These are phyloP conservation scores for Lithophane leautieri DNA, from an alignment of 2,888 invertebrate species.

Conservation along the genomic window DNA sequence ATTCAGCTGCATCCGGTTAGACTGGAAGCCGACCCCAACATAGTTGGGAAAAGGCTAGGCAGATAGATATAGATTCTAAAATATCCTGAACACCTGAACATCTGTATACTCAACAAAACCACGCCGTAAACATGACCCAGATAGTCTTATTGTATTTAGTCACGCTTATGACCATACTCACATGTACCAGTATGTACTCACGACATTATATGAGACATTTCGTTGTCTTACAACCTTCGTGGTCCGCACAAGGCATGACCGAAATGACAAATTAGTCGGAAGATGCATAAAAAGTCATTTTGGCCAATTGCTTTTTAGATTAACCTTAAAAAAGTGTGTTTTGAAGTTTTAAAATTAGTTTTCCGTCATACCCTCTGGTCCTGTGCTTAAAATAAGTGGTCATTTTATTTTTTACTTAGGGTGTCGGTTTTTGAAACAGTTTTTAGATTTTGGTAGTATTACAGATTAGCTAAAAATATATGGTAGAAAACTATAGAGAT, in stretches of 20 bases:
- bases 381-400: neutral
- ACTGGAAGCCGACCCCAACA: too few species aligned
- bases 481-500: neutral
- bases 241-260: conserved; percentile 42
- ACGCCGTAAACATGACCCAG: conserved; percentile 44
- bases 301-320: conserved; percentile 44
- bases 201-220: conserved; percentile 49
- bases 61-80: too few species aligned
- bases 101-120: conserved; percentile 2
- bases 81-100: neutral
- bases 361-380: conserved; percentile 28
- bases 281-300: conserved; percentile 49
- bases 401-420: neutral
- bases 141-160: conserved; percentile 48
- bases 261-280: conserved; percentile 54
- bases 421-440: neutral
- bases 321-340: conserved; percentile 40
- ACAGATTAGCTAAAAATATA: neutral
- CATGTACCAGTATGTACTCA: neutral
- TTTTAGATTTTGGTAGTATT: conserved; percentile 1
- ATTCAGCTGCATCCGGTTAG: too few species aligned
- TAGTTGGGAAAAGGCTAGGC: too few species aligned
- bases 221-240: conserved; percentile 59
- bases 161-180: conserved; percentile 40
- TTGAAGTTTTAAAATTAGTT: conserved; percentile 4